Percentiles rank a stretch among this genome's conserved stretches.
Conservation (phyloP, 2,888 invertebrate species). For the Polylopha cassiicola region DNA sequence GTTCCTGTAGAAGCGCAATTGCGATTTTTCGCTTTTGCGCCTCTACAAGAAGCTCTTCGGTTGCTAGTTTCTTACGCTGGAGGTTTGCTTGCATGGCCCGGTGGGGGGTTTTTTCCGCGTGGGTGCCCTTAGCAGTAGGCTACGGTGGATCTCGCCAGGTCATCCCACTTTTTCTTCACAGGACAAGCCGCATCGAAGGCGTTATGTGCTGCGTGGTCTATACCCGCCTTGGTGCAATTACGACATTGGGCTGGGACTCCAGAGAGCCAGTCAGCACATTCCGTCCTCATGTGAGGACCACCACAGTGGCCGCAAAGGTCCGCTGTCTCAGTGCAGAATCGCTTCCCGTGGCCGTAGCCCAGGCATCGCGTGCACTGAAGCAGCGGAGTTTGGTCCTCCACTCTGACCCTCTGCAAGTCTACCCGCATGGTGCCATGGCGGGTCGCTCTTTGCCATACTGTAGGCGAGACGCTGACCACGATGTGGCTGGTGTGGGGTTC, state of each 20-base stretch:
- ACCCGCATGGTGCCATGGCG: not conserved
- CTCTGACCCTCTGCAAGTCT: conserved; percentile 1
- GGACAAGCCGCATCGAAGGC: conserved; percentile 5
- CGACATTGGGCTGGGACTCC: not conserved
- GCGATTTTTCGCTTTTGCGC: not conserved
- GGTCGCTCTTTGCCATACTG: not conserved
- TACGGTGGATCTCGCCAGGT: not conserved
- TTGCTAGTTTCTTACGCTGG: conserved; percentile 1
- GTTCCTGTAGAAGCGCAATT: not conserved
- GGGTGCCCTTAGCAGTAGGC: conserved; percentile 1
- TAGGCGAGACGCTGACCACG: not conserved
- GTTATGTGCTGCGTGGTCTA: not conserved
- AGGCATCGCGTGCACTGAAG: conserved; percentile 6
- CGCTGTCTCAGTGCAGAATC: not conserved
- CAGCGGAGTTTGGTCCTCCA: conserved; percentile 1
- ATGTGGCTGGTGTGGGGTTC: conserved; percentile 8
- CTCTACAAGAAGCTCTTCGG: not conserved
- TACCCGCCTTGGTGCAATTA: not conserved
- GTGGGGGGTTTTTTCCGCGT: not conserved
- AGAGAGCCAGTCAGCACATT: not conserved
- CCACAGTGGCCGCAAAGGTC: conserved; percentile 5
- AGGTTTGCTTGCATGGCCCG: not conserved
- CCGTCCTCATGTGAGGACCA: not conserved
- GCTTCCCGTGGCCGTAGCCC: conserved; percentile 5
- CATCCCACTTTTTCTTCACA: conserved; percentile 3